Percentiles rank a stretch among this genome's conserved stretches.
Evolutionary conservation across 1,140 invertebrate genomes (phyloP).

Genomic region (Episyrphus balteatus): DNA sequence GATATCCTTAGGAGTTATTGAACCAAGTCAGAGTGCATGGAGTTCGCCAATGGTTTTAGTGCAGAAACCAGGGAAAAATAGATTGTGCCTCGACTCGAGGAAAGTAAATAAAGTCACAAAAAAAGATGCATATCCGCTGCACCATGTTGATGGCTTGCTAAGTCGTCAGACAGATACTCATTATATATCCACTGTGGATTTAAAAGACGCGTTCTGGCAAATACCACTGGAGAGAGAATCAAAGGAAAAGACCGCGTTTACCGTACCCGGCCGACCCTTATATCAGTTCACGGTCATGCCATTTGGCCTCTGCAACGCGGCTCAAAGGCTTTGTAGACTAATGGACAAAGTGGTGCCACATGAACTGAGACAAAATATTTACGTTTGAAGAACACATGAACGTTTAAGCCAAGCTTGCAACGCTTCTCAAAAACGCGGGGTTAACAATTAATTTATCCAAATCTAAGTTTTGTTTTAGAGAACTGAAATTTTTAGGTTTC

Average conservation of each 20-base stretch:
- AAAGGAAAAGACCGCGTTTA: too few relatives aligned
- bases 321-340: too few relatives aligned
- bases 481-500: constrained; percentile 9
- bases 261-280: too few relatives aligned
- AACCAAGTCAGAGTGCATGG: constrained; percentile 15
- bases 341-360: too few relatives aligned
- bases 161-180: constrained; percentile 8
- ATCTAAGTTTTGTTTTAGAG: constrained; percentile 29
- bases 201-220: too few relatives aligned
- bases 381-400: constrained; percentile 35
- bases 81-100: constrained; percentile 21
- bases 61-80: constrained; percentile 13
- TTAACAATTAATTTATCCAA: constrained; percentile 39
- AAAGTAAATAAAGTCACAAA: too few relatives aligned
- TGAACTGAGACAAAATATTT: constrained; percentile 34
- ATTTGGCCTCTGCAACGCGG: too few relatives aligned
- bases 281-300: too few relatives aligned
- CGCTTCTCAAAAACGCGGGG: constrained; percentile 23
- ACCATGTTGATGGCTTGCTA: too few relatives aligned
- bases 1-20: constrained; percentile 14
- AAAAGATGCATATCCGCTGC: too few relatives aligned
- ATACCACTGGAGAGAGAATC: too few relatives aligned
- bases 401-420: constrained; percentile 26
- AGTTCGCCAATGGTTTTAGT: too few relatives aligned
- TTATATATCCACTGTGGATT: constrained; percentile 10